Evolutionary conservation across 1,140 invertebrate genomes (phyloP).

Genomic region (Batillaria attramentaria): DNA sequence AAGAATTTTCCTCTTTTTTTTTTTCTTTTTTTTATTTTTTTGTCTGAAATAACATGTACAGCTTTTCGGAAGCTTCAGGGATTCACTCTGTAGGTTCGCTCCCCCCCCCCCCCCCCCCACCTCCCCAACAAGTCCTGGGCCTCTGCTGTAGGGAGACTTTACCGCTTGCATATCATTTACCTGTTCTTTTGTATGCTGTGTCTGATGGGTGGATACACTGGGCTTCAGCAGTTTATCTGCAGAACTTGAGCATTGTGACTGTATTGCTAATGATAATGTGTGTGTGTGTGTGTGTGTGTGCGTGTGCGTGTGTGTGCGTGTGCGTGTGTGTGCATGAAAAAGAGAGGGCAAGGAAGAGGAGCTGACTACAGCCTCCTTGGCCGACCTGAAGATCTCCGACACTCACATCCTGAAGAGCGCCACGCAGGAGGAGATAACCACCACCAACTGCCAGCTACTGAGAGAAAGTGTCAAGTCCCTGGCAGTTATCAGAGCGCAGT

Average conservation of each 20-base stretch:
- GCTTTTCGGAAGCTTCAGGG: no score
- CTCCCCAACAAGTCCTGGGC: no score
- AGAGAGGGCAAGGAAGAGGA: conserved; percentile 48
- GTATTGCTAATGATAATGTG: no score
- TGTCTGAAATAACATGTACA: no score
- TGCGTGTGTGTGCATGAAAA: background rate
- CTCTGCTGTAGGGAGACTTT: no score
- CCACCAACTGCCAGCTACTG: conserved; percentile 46
- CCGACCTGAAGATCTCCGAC: conserved; percentile 53
- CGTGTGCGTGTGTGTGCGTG: background rate
- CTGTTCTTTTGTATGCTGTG: no score
- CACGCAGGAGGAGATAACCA: conserved; percentile 56
- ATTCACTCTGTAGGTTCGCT: no score
- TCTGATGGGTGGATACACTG: conserved; percentile 37
- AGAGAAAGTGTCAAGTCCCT: conserved; percentile 30
- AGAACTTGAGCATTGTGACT: background rate
- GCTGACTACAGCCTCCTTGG: conserved; percentile 41
- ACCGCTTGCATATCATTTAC: no score
- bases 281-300: no score
- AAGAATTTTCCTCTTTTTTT: no score
- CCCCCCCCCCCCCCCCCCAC: no score
- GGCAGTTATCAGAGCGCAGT: conserved; percentile 53
- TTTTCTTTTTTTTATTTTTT: no score
- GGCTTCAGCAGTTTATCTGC: background rate
- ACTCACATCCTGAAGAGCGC: conserved; percentile 50